Evolutionary conservation across 2,888 invertebrate genomes (phyloP), one percentile per base, ranked within the genome.

Genomic region (Agriotes lineatus): DNA sequence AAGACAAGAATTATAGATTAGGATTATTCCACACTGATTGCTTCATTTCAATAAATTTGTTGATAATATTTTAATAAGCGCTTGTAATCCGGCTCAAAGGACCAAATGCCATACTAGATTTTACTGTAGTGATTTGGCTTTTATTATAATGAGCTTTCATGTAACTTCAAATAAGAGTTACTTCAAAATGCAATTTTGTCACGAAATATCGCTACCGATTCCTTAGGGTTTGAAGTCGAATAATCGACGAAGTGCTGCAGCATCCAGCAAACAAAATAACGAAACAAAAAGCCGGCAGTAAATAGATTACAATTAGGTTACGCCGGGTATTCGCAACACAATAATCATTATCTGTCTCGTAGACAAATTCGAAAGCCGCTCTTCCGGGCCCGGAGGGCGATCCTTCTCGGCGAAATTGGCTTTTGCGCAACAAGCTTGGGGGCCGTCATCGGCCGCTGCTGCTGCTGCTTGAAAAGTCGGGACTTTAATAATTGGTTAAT

Each of bases 281-380:
- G 37, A 1, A 37, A 20, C 44, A 44, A 10, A 44, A 9, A 44
- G 42, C 16, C 18, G 18, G 18, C 6, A 6, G 50, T 25, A 16
- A 50, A 50, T 25, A 30, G 50, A 50, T 30, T 50, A 30, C 4
- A 50, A 50, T 50, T 50, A 50, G 30, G 50, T 50, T 50, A 50
- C 30, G 4, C 25, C 30, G 30, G n/a, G 25, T 12, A 50, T 30
- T 50, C 50, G 50, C 25, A 50, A 30, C 50, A 30, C 25, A 50
- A 50, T 50, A 50, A 50, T 50, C 50, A 50, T 50, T 44, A 44
- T 30, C 30, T 50, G 50, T 50, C 30, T 50, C 50, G 25, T 16
- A 50, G 30, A 25, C 50, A 30, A 30, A 50, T 50, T 50, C 50
- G 50, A 30, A 50, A 16, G 30, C 14, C 2, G 25, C n/a, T n/a